Conservation (phyloP, 1,140 invertebrate genomes). For the Drosophila subpulchrella region DNA sequence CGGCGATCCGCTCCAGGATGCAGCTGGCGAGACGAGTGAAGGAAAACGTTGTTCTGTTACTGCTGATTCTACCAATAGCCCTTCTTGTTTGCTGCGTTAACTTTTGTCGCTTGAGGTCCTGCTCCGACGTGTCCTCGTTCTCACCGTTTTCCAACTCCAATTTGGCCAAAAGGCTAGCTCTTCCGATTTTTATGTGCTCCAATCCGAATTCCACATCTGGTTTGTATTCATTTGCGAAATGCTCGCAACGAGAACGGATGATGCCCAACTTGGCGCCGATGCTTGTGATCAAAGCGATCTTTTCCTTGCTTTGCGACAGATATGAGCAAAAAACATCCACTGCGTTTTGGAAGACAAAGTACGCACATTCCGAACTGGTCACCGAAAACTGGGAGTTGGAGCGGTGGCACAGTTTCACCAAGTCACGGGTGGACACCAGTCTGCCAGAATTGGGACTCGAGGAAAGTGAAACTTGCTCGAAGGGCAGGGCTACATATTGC, state of each 20-base stretch:
- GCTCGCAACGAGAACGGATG: constrained; percentile 92
- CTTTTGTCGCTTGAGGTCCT: constrained; percentile 63
- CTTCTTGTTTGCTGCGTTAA: constrained; percentile 33
- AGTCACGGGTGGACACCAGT: constrained; percentile 92
- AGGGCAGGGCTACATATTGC: constrained; percentile 68
- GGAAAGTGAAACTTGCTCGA: constrained; percentile 56
- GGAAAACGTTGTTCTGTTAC: constrained; percentile 88
- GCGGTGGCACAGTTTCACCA: constrained; percentile 96
- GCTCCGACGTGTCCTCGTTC: constrained; percentile 20
- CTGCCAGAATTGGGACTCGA: constrained; percentile 85
- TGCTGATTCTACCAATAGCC: constrained; percentile 31
- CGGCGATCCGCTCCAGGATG: constrained; percentile 94
- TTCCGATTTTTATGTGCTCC: constrained; percentile 86
- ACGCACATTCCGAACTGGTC: constrained; percentile 89
- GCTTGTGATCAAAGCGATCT: constrained; percentile 88
- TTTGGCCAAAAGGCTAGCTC: constrained; percentile 85
- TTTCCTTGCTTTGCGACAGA: constrained; percentile 86
- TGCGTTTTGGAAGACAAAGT: constrained; percentile 94
- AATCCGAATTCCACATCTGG: constrained; percentile 87
- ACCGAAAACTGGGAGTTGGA: constrained; percentile 91
- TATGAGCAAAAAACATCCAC: constrained; percentile 94
- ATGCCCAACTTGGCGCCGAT: constrained; percentile 94
- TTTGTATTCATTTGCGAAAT: constrained; percentile 92
- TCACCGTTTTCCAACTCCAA: constrained; percentile 23
- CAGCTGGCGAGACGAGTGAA: constrained; percentile 92